Percentiles rank a stretch among this genome's conserved stretches.
Conservation (phyloP, 2,888 invertebrate genomes). For the Fissipunctia ypsillon region DNA sequence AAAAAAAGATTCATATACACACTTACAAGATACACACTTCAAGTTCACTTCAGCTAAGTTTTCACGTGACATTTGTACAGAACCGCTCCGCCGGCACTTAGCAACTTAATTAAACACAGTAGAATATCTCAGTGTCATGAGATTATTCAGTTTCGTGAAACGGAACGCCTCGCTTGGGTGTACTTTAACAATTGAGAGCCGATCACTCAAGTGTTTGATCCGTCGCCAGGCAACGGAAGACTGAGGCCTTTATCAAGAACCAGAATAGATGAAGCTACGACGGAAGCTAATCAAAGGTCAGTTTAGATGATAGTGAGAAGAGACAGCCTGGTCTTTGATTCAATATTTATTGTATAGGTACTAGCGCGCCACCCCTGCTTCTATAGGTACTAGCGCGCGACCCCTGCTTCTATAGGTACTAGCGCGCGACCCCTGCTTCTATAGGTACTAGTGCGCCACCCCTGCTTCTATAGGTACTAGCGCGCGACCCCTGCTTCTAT, state of each 20-base stretch:
- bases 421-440: too few species aligned
- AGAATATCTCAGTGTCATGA: neutral
- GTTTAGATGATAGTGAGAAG: neutral
- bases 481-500: too few species aligned
- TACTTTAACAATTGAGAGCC: slow-evolving; percentile 16
- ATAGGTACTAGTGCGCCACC: too few species aligned
- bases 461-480: too few species aligned
- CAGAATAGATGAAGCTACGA: neutral
- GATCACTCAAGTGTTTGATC: slow-evolving; percentile 16
- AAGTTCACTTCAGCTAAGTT: too few species aligned
- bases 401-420: too few species aligned
- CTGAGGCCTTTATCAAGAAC: neutral
- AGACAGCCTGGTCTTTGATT: neutral
- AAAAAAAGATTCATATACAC: too few species aligned
- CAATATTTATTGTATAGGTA: neutral
- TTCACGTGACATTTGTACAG: too few species aligned
- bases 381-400: too few species aligned
- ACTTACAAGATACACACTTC: too few species aligned
- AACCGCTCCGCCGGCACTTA: neutral
- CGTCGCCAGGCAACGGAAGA: slow-evolving; percentile 40
- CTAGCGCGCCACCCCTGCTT: too few species aligned
- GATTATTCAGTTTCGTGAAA: slow-evolving; percentile 2
- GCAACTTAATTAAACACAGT: slow-evolving; percentile 5
- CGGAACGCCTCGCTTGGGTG: neutral
- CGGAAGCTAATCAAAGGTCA: slow-evolving; percentile 5